These are phyloP conservation scores for Pedicia rivosa DNA, from an alignment of 2,888 invertebrate genomes.

Conservation along the genomic window DNA sequence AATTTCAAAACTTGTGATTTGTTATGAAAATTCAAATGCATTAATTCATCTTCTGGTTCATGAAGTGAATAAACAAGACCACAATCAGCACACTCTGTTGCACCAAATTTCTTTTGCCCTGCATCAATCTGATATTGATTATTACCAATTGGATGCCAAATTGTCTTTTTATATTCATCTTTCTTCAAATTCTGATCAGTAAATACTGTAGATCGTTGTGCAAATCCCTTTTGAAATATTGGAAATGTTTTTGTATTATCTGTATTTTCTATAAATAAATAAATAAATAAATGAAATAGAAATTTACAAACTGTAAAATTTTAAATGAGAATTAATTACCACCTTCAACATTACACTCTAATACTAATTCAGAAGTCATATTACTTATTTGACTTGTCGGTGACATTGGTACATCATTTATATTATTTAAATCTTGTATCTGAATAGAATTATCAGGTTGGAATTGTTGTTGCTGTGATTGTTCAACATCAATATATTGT, in stretches of 20 bases:
- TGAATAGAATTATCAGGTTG: background rate
- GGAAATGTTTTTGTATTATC: conserved; percentile 36
- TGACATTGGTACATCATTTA: conserved; percentile 25
- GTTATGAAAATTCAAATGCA: conserved; percentile 58
- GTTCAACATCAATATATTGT: background rate
- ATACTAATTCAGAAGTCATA: conserved; percentile 32
- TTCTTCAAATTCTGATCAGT: background rate
- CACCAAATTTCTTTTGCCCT: conserved; percentile 67
- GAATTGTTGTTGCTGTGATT: no score
- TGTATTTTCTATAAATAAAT: background rate
- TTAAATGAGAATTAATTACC: no score
- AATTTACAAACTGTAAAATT: background rate
- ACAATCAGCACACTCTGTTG: conserved; percentile 57
- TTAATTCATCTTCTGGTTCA: conserved; percentile 62
- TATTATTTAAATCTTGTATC: background rate
- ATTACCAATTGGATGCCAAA: conserved; percentile 19
- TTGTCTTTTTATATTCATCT: background rate
- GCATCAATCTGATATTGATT: conserved; percentile 68
- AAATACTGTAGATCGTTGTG: conserved; percentile 8
- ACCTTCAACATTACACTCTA: no score
- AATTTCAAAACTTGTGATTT: conserved; percentile 47
- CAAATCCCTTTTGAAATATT: conserved; percentile 23
- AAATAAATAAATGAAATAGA: background rate
- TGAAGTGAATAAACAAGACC: conserved; percentile 32
- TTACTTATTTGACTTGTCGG: conserved; percentile 35